Percentiles rank a stretch among this genome's conserved stretches.
phyloP scores from a whole-genome alignment of 2,797 vertebrate genomes.

The Clarias platycephalus region DNA sequence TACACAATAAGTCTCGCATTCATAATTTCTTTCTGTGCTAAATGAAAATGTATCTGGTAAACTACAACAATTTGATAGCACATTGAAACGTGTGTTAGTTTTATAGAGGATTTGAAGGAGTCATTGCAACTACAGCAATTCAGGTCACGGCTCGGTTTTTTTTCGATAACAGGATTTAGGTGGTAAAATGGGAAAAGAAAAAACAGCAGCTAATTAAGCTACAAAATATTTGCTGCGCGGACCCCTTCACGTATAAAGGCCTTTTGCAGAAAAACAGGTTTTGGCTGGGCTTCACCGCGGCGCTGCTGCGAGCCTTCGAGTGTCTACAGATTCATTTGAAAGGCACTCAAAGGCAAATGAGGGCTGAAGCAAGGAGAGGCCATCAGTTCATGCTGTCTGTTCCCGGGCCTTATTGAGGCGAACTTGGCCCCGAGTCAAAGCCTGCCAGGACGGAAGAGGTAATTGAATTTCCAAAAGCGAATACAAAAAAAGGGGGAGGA shows the following conservation, averaged over 20 bases:
- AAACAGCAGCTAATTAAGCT: constrained; percentile 17
- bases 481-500: constrained; percentile 43
- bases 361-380: constrained; percentile 34
- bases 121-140: background rate
- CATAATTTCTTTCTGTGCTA: background rate
- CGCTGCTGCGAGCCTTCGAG: constrained; percentile 35
- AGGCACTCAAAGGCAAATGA: constrained; percentile 45
- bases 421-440: constrained; percentile 55
- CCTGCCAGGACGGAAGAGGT: constrained; percentile 56
- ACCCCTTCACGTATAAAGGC: constrained; percentile 17
- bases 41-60: background rate
- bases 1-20: background rate
- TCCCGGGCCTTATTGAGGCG: constrained; percentile 46
- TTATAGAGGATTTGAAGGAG: background rate
- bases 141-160: background rate
- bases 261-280: constrained; percentile 8
- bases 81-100: background rate
- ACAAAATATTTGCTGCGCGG: constrained; percentile 11
- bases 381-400: constrained; percentile 49
- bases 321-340: constrained; percentile 40
- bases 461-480: constrained; percentile 64
- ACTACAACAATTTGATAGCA: background rate
- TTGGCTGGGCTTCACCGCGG: constrained; percentile 17
- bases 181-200: background rate
- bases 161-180: constrained; percentile 15